These are phyloP conservation scores for Lutraria rhynchaena DNA, from an alignment of 1,140 invertebrate species.

Conservation along the genomic window DNA sequence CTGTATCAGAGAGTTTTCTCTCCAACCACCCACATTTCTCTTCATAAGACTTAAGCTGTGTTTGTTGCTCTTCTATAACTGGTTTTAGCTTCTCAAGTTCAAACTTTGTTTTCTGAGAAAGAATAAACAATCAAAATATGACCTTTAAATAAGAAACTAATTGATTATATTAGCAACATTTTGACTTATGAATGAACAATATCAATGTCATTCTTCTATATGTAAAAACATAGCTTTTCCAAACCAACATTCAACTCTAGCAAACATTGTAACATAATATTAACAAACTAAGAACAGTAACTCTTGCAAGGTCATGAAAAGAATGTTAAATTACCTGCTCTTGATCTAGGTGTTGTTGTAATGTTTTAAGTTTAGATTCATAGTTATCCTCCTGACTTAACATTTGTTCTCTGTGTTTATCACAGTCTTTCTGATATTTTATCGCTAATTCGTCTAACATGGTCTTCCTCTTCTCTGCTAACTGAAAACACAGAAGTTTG, in stretches of 20 bases:
- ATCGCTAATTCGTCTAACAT: constrained; percentile 83
- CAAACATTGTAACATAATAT: no score
- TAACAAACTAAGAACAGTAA: no score
- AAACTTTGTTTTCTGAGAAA: constrained; percentile 68
- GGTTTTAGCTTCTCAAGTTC: constrained; percentile 74
- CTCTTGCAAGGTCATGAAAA: no score
- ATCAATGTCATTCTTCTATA: not conserved
- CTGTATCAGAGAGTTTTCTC: constrained; percentile 75
- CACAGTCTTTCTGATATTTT: constrained; percentile 82
- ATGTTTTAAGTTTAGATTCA: constrained; percentile 64
- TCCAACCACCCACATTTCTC: constrained; percentile 79
- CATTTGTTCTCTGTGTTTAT: constrained; percentile 78
- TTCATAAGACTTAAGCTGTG: constrained; percentile 72
- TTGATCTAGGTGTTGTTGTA: constrained; percentile 66
- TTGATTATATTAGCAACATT: no score
- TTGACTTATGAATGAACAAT: no score
- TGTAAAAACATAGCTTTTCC: not conserved
- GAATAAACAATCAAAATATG: not conserved
- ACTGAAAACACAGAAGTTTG: constrained; percentile 70
- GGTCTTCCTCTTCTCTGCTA: constrained; percentile 82
- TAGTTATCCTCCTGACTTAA: constrained; percentile 70
- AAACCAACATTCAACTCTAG: no score
- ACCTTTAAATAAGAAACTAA: no score
- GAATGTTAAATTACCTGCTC: no score
- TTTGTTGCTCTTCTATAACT: constrained; percentile 72